phyloP scores from a whole-genome alignment of 1,140 invertebrate species.

The Ostrea denselamellosa region DNA sequence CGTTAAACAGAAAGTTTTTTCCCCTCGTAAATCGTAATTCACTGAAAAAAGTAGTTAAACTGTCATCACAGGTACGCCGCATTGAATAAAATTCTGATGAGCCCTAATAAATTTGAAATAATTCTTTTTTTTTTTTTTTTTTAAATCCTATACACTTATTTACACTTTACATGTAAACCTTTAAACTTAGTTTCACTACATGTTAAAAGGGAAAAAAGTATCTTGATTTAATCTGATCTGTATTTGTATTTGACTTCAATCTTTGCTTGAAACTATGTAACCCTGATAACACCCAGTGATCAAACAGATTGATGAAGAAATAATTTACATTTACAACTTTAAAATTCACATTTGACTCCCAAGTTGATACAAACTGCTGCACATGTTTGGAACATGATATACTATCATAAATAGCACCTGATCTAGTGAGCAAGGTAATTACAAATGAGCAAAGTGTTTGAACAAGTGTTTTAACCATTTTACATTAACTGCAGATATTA shows the following conservation, averaged over 20 bases:
- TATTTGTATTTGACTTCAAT: not conserved
- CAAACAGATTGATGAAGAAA: not conserved
- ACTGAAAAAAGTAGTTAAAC: not conserved
- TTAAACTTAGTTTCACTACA: no score
- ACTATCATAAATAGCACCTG: constrained; percentile 23
- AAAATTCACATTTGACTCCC: constrained; percentile 17
- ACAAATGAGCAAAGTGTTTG: constrained; percentile 33
- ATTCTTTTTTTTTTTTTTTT: not conserved
- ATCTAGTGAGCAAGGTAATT: constrained; percentile 8
- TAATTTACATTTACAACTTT: not conserved
- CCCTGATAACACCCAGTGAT: constrained; percentile 1
- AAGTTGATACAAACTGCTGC: not conserved
- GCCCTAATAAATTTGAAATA: not conserved
- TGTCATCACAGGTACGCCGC: not conserved
- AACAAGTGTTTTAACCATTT: constrained; percentile 26
- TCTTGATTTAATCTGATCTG: not conserved
- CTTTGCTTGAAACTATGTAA: not conserved
- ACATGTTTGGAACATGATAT: not conserved
- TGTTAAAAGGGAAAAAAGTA: no score
- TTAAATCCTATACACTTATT: not conserved
- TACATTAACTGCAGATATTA: not conserved
- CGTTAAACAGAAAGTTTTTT: not conserved
- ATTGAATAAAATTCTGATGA: not conserved
- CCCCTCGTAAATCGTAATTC: not conserved
- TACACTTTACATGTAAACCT: not conserved